phyloP scores from a whole-genome alignment of 1,140 invertebrate genomes.

The Amyelois transitella region DNA sequence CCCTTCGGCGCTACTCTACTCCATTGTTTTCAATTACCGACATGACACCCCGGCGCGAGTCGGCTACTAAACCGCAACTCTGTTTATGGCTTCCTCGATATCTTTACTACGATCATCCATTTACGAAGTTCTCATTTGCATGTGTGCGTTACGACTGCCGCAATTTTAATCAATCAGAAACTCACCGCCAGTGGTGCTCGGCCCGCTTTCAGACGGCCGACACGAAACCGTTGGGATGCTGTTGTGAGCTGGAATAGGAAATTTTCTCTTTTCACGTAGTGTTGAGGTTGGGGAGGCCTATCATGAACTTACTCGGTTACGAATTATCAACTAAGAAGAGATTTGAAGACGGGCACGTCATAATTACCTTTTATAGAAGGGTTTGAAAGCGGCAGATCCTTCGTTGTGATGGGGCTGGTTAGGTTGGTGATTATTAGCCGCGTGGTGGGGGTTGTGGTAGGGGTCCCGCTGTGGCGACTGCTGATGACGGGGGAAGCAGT shows the following conservation, averaged over 20 bases:
- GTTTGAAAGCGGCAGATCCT: conserved; percentile 85
- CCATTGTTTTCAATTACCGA: conserved; percentile 73
- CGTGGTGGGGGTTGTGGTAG: conserved; percentile 74
- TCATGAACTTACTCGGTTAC: background rate
- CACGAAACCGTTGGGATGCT: conserved; percentile 45
- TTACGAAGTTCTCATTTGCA: conserved; percentile 54
- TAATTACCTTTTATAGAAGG: conserved; percentile 90
- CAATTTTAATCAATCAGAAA: conserved; percentile 49
- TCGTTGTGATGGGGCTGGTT: conserved; percentile 78
- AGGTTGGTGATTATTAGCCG: conserved; percentile 70
- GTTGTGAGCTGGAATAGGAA: conserved; percentile 47
- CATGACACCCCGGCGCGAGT: conserved; percentile 57
- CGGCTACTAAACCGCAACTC: conserved; percentile 55
- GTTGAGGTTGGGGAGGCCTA: conserved; percentile 9
- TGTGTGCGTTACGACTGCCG: conserved; percentile 25
- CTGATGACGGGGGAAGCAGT: conserved; percentile 75
- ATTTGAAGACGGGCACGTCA: conserved; percentile 9
- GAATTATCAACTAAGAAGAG: conserved; percentile 3
- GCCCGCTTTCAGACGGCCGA: conserved; percentile 42
- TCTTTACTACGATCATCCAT: conserved; percentile 62
- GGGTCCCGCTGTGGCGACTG: conserved; percentile 70
- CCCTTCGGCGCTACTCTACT: conserved; percentile 52
- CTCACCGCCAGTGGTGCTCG: conserved; percentile 35
- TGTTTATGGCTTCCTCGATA: conserved; percentile 60
- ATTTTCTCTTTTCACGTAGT: conserved; percentile 45